Percentiles rank a stretch among this genome's conserved stretches.
These are phyloP conservation scores for Poeciliopsis retropinna DNA, from an alignment of 2,113 vertebrate genomes.

Conservation along the genomic window DNA sequence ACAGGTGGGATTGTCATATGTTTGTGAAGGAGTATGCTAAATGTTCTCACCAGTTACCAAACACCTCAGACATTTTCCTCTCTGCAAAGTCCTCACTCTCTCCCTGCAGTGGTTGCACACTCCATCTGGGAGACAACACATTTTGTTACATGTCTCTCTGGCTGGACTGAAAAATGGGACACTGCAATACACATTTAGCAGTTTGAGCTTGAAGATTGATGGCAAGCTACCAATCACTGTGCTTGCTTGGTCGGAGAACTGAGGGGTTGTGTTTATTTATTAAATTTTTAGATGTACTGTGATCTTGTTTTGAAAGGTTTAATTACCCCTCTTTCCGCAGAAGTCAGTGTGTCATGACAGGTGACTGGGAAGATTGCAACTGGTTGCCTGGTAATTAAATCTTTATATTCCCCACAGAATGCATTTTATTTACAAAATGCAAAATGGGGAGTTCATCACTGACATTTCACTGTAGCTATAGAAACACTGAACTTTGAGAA, in stretches of 20 bases:
- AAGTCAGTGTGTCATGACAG: conserved; percentile 27
- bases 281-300: conserved; percentile 16
- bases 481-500: conserved; percentile 35
- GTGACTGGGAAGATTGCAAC: conserved; percentile 34
- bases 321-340: conserved; percentile 24
- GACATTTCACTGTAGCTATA: conserved; percentile 26
- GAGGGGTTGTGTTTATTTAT: background rate
- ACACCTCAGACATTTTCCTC: conserved; percentile 52
- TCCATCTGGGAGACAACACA: conserved; percentile 35
- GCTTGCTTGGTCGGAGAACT: conserved; percentile 26
- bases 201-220: conserved; percentile 34
- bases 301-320: conserved; percentile 20
- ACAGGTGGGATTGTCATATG: conserved; percentile 72
- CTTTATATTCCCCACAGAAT: conserved; percentile 18
- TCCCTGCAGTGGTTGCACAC: conserved; percentile 11
- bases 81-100: conserved; percentile 23
- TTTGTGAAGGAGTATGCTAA: conserved; percentile 63
- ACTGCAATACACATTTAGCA: conserved; percentile 47
- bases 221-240: conserved; percentile 20
- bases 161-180: conserved; percentile 44
- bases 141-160: conserved; percentile 41
- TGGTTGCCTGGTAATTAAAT: conserved; percentile 43
- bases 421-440: conserved; percentile 24
- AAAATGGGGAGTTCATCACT: conserved; percentile 34
- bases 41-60: conserved; percentile 69